These are phyloP conservation scores for Phylloscopus whistleri DNA, from an alignment of 2,113 vertebrate genomes.

Conservation along the genomic window DNA sequence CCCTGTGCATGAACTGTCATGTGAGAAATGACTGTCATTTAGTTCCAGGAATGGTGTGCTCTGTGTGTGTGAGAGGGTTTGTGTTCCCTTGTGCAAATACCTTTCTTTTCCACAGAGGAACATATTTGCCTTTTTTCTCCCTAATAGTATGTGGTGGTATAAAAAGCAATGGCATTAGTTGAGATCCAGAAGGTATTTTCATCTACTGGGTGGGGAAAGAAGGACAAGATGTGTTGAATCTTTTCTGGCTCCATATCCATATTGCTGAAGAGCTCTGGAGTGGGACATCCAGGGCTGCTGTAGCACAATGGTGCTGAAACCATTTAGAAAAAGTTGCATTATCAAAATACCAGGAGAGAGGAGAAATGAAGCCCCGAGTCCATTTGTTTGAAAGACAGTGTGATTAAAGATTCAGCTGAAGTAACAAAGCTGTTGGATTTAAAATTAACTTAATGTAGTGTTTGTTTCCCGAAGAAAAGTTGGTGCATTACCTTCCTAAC, in stretches of 20 bases:
- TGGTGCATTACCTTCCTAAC: neutral
- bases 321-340: neutral
- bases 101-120: neutral
- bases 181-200: neutral
- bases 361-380: neutral
- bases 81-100: neutral
- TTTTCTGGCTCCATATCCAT: neutral
- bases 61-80: neutral
- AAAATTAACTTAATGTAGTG: neutral
- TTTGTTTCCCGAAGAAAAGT: neutral
- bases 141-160: neutral
- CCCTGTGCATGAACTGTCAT: neutral
- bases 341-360: neutral
- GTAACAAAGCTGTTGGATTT: neutral
- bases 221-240: neutral
- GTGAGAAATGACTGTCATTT: neutral
- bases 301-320: neutral
- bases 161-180: neutral
- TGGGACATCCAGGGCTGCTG: neutral
- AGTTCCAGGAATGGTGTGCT: neutral
- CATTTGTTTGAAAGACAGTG: neutral
- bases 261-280: neutral
- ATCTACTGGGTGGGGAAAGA: neutral
- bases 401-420: slow-evolving; percentile 12
- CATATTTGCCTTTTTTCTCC: rapidly evolving